Evolutionary conservation across 2,888 invertebrate genomes (phyloP), one percentile per base, ranked within the genome.

Genomic region (Timema cristinae): DNA sequence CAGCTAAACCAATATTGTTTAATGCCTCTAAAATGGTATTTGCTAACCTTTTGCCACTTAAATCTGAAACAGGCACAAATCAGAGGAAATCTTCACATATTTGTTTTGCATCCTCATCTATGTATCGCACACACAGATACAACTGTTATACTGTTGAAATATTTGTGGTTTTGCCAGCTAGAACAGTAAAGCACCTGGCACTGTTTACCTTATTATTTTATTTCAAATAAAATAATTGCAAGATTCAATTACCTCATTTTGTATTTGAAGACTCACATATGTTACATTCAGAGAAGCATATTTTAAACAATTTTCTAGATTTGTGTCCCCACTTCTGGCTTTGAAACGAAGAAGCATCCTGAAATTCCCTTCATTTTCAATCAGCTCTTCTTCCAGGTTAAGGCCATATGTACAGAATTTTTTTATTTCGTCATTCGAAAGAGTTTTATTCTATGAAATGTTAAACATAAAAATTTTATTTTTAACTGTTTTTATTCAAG

Each of bases 101-200:
- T 7, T 69, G 9, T 16, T 67, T 68, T 16, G 48, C 66, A 59
- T 52, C 32, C 68, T 73, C 67, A 68, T 73, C 72, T 52, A 73
- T 48, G 75, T 78, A 78, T 63, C 79, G 73, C 67, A 75, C 73
- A 68, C 79, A 77, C 69, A 78, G 70, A 63, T 78, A 77, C 73
- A 78, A 76, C 73, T 79, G 78, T 76, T 79, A 77, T 59, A 75
- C 74, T 15, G 75, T 75, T 61, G 75, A 72, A 48, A 78, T 75
- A 76, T 79, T 79, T 50, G 77, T 76, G 68, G 78, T 79, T 75
- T 78, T 78, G 73, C 78, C 78, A 68, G 78, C 79, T 67, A 79
- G 69, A 63, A 79, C 75, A n/a, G n/a, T n/a, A n/a, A n/a, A 47
- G 72, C 74, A 76, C 69, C 50, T 71, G 66, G 77, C 72, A 70